Conservation (phyloP, 2,113 vertebrate genomes). For the Stigmatopora argus region DNA sequence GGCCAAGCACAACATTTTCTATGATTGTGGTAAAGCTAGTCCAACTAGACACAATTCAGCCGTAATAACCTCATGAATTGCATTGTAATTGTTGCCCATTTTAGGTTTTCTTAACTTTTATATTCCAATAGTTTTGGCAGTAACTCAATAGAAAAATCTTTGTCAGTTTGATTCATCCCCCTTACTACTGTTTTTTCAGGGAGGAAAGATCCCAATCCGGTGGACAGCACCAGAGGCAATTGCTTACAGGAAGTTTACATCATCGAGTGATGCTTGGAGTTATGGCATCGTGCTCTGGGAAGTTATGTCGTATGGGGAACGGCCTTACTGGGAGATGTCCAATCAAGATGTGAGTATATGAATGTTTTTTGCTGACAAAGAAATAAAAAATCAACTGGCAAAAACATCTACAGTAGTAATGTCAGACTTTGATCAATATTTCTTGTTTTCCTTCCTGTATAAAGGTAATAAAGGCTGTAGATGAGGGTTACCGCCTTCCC, state of each 20-base stretch:
- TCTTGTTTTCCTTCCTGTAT: background rate
- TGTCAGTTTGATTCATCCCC: background rate
- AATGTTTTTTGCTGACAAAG: background rate
- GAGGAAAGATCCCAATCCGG: constrained; percentile 95
- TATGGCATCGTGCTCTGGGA: constrained; percentile 98
- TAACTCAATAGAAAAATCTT: background rate
- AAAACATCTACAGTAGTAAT: constrained; percentile 24
- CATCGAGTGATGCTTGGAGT: constrained; percentile 94
- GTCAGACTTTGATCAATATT: background rate
- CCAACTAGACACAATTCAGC: background rate
- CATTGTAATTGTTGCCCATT: background rate
- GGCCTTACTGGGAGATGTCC: constrained; percentile 99
- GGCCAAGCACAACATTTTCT: constrained; percentile 1
- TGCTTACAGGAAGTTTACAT: constrained; percentile 96
- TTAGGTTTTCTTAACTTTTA: background rate
- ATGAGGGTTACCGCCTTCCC: constrained; percentile 93
- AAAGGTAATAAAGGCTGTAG: constrained; percentile 97
- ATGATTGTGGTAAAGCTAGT: background rate
- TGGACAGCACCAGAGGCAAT: constrained; percentile 98
- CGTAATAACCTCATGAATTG: background rate
- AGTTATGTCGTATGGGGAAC: constrained; percentile 96
- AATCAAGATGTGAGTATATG: constrained; percentile 92
- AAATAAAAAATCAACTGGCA: background rate
- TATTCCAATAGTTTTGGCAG: background rate
- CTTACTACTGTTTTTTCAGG: constrained; percentile 64